Base-by-base conservation (phyloP, 1,140 invertebrate species). In the Drosophila navojoa region DNA sequence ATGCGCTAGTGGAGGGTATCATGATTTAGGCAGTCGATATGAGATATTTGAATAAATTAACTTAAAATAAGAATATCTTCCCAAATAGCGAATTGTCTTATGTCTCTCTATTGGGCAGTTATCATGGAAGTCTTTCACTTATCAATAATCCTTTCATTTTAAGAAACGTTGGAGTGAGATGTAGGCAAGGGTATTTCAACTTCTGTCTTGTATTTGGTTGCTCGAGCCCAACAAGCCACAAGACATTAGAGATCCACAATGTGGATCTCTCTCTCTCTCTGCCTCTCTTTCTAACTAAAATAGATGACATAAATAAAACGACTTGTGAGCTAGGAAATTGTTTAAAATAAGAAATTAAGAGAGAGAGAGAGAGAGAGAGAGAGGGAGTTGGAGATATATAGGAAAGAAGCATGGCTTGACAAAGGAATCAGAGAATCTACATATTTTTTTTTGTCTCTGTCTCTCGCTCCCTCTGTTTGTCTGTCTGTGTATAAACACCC, bases 291-390 rank as follows among this genome's bases (percentile, higher is more conserved):
- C 49, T 52, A 45, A 40, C 70, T 47, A 19, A 13, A 27, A 40
- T 69, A 77, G 61, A 70, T 70, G 64, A 59, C 60, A 86, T 71
- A 86, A 87, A 87, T 81, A 81, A 81, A 76, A 67, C 45, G 71
- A 63, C 35, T 55, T 69, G 71, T 62, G 10, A 32, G 74, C 27
- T 29, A 6, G 55, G 54, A 27, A 42, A 61, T 72, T 64, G 76
- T 79, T 79, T 79, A 11, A 49, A 62, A 57, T 69, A 40, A 60
- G 27, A 32, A 15, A 13, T 16, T 29, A 47, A 22, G 22, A 54
- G 16, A 25, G 57, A 44, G 40, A 9, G 13, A 16, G 58, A 53
- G 52, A 13, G 57, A 29, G 22, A 44, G 25, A 25, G 22, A 54
- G 16, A 25, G 57, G 32, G 40, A 9, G 25, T 13, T 4, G 5